Percentiles rank a stretch among this genome's conserved stretches.
These are phyloP conservation scores for Drosophila anomelani DNA, from an alignment of 2,888 invertebrate genomes.

Conservation along the genomic window DNA sequence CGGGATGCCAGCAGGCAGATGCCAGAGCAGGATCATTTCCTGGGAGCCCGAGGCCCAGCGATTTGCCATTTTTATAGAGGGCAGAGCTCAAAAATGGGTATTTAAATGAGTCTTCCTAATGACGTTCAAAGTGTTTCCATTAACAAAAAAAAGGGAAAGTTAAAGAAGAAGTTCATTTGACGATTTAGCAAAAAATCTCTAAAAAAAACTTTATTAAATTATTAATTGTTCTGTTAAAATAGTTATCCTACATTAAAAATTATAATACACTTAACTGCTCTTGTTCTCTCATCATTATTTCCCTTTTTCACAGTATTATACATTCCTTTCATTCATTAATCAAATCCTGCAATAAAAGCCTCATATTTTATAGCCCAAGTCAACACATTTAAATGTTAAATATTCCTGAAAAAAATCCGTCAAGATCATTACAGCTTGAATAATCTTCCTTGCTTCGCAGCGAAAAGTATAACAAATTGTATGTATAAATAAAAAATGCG, in stretches of 20 bases:
- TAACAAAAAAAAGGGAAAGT: constrained; percentile 13
- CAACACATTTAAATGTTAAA: constrained; percentile 4
- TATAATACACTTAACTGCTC: background rate
- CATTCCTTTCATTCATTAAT: background rate
- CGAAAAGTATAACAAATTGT: constrained; percentile 31
- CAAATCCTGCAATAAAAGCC: constrained; percentile 2
- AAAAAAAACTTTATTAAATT: too few species aligned
- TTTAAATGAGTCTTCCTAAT: constrained; percentile 32
- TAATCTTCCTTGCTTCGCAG: constrained; percentile 7
- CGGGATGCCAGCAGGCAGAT: constrained; percentile 25
- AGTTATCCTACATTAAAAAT: too few species aligned
- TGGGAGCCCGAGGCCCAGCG: constrained; percentile 2
- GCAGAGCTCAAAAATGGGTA: constrained; percentile 10
- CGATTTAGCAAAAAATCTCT: too few species aligned
- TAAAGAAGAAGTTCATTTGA: too few species aligned
- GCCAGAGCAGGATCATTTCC: constrained; percentile 14
- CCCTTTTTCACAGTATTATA: too few species aligned
- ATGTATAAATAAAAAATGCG: constrained; percentile 43
- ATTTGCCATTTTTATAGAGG: constrained; percentile 43
- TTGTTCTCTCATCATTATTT: background rate
- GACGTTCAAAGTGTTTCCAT: constrained; percentile 42
- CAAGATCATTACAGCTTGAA: constrained; percentile 13
- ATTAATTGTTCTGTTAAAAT: too few species aligned
- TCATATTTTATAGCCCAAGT: background rate
- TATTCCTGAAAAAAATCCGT: background rate